Percentiles rank a stretch among this genome's conserved stretches.
These are phyloP conservation scores for Gorsachius magnificus DNA, from an alignment of 2,797 vertebrate species.

Conservation along the genomic window DNA sequence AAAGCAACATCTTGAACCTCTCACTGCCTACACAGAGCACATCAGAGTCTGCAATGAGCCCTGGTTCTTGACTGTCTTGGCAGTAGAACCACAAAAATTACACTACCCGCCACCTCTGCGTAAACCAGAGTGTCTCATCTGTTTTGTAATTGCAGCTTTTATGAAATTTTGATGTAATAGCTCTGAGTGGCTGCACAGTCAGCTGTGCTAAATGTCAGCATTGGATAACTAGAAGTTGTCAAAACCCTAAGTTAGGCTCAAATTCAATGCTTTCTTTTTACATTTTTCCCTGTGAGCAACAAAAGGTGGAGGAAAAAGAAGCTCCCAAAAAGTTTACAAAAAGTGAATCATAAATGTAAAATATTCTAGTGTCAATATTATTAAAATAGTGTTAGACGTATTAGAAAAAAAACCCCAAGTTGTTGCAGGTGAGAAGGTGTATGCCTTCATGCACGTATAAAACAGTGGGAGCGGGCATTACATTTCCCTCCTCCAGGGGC, in stretches of 20 bases:
- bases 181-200: not conserved
- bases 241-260: not conserved
- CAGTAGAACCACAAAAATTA: not conserved
- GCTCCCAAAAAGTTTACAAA: not conserved
- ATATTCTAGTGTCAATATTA: not conserved
- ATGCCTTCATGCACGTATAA: not conserved
- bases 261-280: not conserved
- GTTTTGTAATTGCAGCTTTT: conserved; percentile 18
- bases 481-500: not conserved
- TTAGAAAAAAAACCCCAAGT: not conserved
- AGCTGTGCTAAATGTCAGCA: conserved; percentile 23
- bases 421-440: not conserved
- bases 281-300: not conserved
- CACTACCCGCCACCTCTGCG: not conserved
- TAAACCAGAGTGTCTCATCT: not conserved
- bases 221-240: not conserved
- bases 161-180: not conserved
- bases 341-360: not conserved
- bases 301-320: not conserved
- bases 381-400: not conserved
- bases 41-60: not conserved
- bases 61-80: not conserved
- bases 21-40: not conserved
- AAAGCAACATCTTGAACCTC: not conserved
- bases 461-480: not conserved